Conservation (phyloP, 2,797 vertebrate genomes). For the Glyptemys insculpta region DNA sequence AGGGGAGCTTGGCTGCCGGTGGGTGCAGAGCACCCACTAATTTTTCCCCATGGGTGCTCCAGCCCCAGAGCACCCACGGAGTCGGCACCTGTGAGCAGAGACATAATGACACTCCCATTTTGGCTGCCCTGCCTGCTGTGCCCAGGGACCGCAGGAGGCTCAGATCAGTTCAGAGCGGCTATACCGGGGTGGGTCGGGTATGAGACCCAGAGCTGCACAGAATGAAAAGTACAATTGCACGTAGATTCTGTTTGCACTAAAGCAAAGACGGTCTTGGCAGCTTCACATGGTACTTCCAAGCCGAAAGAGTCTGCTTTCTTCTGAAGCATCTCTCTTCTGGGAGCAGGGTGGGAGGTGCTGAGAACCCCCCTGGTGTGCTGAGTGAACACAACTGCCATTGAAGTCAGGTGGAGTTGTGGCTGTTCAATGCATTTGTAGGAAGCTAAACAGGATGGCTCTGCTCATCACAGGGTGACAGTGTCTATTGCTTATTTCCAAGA, state of each 20-base stretch:
- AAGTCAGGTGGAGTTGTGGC: not conserved
- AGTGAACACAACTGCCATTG: not conserved
- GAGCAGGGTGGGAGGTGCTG: not conserved
- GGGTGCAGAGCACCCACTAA: too few species aligned
- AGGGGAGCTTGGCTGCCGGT: too few species aligned
- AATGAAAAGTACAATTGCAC: not conserved
- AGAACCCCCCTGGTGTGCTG: not conserved
- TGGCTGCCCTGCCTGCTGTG: not conserved
- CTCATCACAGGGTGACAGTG: not conserved
- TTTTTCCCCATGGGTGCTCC: too few species aligned
- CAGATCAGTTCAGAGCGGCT: not conserved
- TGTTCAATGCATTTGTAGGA: rapidly evolving
- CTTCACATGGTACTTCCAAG: not conserved
- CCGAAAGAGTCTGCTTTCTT: not conserved
- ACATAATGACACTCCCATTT: not conserved
- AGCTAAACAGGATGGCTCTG: not conserved
- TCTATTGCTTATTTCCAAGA: not conserved
- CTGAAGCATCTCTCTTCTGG: not conserved
- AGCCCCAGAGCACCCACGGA: too few species aligned
- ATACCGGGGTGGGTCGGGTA: not conserved
- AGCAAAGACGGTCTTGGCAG: not conserved
- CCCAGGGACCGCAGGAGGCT: not conserved
- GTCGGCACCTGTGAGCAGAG: too few species aligned
- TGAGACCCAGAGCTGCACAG: not conserved
- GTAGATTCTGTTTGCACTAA: not conserved